Base-by-base conservation (phyloP, 2,888 invertebrate genomes). In the Ormyrus pomaceus region DNA sequence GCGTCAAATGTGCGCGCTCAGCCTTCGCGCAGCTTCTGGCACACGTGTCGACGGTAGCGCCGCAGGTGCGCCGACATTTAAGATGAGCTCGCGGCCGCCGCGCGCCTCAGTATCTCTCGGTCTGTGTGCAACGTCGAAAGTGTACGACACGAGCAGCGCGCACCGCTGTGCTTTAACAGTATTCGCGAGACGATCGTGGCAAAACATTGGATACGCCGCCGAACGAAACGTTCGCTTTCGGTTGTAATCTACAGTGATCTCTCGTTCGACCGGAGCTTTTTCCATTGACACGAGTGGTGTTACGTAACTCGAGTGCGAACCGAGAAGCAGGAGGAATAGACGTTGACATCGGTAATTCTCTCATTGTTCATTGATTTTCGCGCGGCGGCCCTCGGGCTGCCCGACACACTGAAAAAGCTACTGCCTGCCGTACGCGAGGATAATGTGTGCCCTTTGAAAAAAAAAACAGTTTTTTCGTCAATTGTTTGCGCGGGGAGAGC, bases 61-160 rank as follows among this genome's bases (percentile, higher is more conserved):
- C n/a, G 59, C 6, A 69, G 34, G 34, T 34, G 34, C 34, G 34
- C 34, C 34, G 34, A 34, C 71, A 80, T 80, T 80, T 80, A 80
- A 75, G 75, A 66, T 71, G 79, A 2, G 7, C 48, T 53, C 13
- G 46, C 9, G 58, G 56, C 50, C 65, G 68, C 53, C 53, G 50
- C 61, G 74, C 62, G 68, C 34, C 19, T 68, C 76, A 81, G 80
- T 81, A 9, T 45, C 13, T 10, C 61, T n/a, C 4, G 6, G 53
- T 9, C 45, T 6, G 34, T 9, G 9, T 45, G 6, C n/a, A 9
- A 8, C 11, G 64, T 64, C 64, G 10, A 64, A 46, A 10, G 13
- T 11, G 64, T 11, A 46, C 10, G 7, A 13, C 46, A 13, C 46
- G 13, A 48, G 46, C 45, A 10, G 0, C 53, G 9, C 2, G 1